phyloP scores from a whole-genome alignment of 2,113 vertebrate species.

The Tamias sibiricus region DNA sequence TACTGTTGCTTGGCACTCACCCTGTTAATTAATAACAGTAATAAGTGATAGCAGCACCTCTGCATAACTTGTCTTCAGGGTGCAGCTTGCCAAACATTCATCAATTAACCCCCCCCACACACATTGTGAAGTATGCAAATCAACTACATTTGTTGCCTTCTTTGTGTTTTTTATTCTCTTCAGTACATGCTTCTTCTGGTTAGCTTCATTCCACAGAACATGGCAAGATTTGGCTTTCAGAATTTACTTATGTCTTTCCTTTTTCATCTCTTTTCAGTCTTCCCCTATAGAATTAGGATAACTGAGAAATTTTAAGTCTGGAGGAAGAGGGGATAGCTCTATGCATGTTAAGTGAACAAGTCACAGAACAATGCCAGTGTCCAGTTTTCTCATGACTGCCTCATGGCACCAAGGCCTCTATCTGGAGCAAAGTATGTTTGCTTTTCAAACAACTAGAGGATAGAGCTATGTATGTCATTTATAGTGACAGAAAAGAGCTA shows the following conservation, averaged over 20 bases:
- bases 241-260: background rate
- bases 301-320: background rate
- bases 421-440: slow-evolving; percentile 43
- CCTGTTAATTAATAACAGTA: slow-evolving; percentile 64
- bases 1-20: slow-evolving; percentile 63
- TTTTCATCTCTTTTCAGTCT: background rate
- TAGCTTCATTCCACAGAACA: background rate
- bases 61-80: slow-evolving; percentile 17
- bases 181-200: background rate
- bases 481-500: slow-evolving; percentile 22
- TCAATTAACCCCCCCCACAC: background rate
- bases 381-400: slow-evolving; percentile 54
- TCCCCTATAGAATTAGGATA: background rate
- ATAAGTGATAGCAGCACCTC: slow-evolving; percentile 67
- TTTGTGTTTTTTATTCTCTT: background rate
- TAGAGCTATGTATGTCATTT: slow-evolving; percentile 6
- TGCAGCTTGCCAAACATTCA: slow-evolving; percentile 45
- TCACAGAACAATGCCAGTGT: slow-evolving; percentile 47
- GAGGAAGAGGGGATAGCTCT: slow-evolving; percentile 19
- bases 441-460: slow-evolving; percentile 34
- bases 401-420: slow-evolving; percentile 41
- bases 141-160: background rate
- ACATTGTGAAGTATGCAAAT: background rate
- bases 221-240: background rate
- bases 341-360: slow-evolving; percentile 46